These are phyloP conservation scores for Antedon mediterranea DNA, from an alignment of 53 echinoderm and acorn worm genomes.

Conservation along the genomic window DNA sequence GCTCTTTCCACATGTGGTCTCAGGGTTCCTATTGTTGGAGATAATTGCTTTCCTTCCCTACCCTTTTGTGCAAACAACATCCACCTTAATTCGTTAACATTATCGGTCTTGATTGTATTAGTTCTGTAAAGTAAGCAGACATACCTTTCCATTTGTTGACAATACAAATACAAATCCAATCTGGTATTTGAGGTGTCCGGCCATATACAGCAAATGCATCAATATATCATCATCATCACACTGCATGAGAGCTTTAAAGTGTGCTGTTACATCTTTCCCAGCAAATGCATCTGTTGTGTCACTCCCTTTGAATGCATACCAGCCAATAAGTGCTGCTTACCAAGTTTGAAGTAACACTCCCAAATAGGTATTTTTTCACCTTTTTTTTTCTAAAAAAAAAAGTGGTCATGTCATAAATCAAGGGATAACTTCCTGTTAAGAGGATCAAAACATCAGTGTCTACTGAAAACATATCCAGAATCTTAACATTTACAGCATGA, in stretches of 20 bases:
- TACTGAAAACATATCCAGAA: slow-evolving; percentile 8
- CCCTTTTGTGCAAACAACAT: no score
- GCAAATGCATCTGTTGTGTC: slow-evolving; percentile 10
- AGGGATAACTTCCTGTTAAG: background rate
- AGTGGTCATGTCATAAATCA: background rate
- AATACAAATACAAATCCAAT: no score
- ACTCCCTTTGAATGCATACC: background rate
- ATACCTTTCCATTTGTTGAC: no score
- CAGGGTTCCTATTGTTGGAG: no score
- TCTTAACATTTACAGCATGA: slow-evolving; percentile 9
- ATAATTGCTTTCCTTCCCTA: no score
- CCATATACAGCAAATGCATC: no score
- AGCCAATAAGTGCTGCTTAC: background rate
- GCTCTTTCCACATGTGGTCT: no score
- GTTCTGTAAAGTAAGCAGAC: no score
- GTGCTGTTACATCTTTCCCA: background rate
- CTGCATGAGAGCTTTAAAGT: slow-evolving; percentile 5
- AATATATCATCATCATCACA: no score
- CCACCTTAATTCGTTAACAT: no score
- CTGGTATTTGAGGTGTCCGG: no score
- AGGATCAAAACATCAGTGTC: slow-evolving; percentile 12
- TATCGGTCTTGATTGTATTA: no score
- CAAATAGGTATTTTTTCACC: background rate
- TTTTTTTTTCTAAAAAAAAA: background rate
- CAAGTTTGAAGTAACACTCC: slow-evolving; percentile 13